These are phyloP conservation scores for Hyposoter dolosus DNA, from an alignment of 2,888 invertebrate genomes.

Conservation along the genomic window DNA sequence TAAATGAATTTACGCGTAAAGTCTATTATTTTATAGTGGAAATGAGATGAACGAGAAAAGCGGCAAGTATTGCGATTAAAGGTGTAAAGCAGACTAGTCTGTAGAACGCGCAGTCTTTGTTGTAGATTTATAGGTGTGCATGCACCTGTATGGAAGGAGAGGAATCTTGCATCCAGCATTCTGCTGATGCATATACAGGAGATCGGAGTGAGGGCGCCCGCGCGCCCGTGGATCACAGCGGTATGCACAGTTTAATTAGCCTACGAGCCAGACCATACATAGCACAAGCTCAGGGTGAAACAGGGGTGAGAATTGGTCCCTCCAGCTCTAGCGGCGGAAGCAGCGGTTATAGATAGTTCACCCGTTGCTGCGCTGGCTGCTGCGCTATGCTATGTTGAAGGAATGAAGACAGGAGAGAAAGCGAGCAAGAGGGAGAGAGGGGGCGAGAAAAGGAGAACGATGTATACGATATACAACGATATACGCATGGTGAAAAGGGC, in stretches of 20 bases:
- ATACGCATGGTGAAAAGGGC: constrained; percentile 50
- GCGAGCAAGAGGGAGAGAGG: constrained; percentile 6
- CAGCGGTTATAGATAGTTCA: constrained; percentile 42
- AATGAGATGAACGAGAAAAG: not conserved
- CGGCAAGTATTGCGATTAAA: not conserved
- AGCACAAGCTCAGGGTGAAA: constrained; percentile 17
- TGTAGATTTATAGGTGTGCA: constrained; percentile 31
- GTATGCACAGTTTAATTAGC: constrained; percentile 70
- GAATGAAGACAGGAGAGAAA: constrained; percentile 26
- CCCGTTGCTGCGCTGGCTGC: constrained; percentile 36
- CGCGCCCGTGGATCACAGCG: constrained; percentile 49
- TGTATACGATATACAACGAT: constrained; percentile 22
- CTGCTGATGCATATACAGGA: constrained; percentile 63
- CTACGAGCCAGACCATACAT: constrained; percentile 59
- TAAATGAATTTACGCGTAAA: not conserved
- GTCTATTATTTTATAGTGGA: not conserved
- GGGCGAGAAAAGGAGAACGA: constrained; percentile 20
- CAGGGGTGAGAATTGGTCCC: constrained; percentile 38
- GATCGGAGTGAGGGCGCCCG: constrained; percentile 39
- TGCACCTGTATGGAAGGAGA: constrained; percentile 21
- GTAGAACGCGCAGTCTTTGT: not conserved
- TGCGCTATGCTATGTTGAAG: constrained; percentile 51
- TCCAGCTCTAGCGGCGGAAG: constrained; percentile 30
- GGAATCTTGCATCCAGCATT: constrained; percentile 64
- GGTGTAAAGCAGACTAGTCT: not conserved